A percentile compares a stretch with the other conserved stretches of the same genome.
phyloP scores from a whole-genome alignment of 1,140 invertebrate species.

The Xylocopa sonorina region DNA sequence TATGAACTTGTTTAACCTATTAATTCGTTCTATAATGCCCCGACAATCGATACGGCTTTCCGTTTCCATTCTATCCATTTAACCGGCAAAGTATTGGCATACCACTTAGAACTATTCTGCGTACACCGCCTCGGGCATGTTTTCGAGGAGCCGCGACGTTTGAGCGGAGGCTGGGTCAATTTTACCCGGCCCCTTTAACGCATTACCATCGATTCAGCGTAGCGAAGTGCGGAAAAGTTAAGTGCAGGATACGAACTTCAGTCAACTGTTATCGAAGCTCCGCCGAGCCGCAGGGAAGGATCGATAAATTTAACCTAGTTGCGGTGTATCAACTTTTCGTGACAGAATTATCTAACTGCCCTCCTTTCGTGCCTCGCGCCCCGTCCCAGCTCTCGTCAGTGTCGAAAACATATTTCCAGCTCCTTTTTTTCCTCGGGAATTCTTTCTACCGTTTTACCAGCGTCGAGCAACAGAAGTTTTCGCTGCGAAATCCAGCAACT shows the following conservation, averaged over 20 bases:
- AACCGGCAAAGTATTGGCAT: background rate
- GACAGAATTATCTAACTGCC: constrained; percentile 43
- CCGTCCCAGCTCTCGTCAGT: background rate
- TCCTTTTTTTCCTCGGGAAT: constrained; percentile 3
- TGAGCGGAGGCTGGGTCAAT: background rate
- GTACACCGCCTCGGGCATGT: background rate
- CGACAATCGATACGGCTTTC: background rate
- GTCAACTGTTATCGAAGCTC: constrained; percentile 36
- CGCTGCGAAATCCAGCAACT: constrained; percentile 33
- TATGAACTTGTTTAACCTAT: too few species aligned
- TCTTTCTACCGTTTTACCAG: background rate
- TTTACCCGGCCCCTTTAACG: background rate
- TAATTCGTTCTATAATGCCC: background rate
- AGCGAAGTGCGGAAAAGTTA: constrained; percentile 29
- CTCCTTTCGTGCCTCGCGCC: background rate
- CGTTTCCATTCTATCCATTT: background rate
- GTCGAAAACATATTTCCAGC: constrained; percentile 45
- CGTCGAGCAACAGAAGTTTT: constrained; percentile 38
- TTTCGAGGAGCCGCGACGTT: background rate
- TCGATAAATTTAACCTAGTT: constrained; percentile 43
- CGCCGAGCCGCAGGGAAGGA: background rate
- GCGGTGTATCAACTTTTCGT: constrained; percentile 36
- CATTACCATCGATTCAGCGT: constrained; percentile 1
- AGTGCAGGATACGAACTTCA: constrained; percentile 22
- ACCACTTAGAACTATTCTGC: background rate